Evolutionary conservation across 2,797 vertebrate species (phyloP).

Genomic region (Hydrolagus colliei): DNA sequence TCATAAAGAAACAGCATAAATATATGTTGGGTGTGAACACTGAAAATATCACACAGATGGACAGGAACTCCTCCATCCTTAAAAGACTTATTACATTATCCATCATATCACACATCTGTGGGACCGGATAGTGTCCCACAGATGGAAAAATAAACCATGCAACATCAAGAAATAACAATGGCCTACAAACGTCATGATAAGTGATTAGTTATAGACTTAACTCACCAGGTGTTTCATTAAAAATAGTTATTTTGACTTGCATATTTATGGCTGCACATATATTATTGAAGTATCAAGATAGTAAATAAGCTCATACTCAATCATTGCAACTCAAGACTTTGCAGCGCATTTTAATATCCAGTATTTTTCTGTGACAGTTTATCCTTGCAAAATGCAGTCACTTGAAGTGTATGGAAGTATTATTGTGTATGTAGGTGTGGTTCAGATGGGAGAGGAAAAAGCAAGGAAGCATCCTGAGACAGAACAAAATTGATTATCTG

Average conservation of each 20-base stretch:
- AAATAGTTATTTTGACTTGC: not conserved
- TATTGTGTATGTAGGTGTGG: no score
- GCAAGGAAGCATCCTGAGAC: not conserved
- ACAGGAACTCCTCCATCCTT: not conserved
- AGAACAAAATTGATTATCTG: not conserved
- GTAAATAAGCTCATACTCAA: no score
- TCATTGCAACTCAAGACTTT: no score
- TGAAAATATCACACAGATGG: not conserved
- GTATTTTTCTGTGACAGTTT: no score
- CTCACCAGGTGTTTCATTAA: not conserved
- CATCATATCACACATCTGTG: not conserved
- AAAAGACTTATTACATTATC: not conserved
- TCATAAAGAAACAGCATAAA: no score
- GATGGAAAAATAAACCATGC: not conserved
- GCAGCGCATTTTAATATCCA: no score
- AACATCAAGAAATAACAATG: not conserved
- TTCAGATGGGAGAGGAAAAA: not conserved
- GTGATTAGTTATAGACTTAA: not conserved
- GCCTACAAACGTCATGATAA: not conserved
- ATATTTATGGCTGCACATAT: not conserved
- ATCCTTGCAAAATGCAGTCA: no score
- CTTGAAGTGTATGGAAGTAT: no score
- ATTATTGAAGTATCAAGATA: no score
- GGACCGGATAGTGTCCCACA: not conserved
- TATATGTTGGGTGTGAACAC: not conserved